Evolutionary conservation across 1,140 invertebrate genomes (phyloP).

Genomic region (Platyscapa corneri): DNA sequence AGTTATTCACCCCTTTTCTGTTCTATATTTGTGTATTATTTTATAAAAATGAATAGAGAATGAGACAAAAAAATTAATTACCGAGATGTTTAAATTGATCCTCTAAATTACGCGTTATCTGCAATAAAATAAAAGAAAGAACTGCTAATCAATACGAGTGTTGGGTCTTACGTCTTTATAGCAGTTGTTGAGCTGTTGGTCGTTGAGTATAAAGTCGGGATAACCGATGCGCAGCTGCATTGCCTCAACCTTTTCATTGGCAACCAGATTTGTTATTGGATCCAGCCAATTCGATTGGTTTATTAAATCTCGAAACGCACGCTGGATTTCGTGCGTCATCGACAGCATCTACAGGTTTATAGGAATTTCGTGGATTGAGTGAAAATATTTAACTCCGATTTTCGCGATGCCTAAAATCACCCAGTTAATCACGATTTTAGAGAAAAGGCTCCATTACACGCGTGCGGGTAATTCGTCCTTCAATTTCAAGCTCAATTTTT

Average conservation of each 20-base stretch:
- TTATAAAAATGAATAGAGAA: background rate
- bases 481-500: too few species aligned
- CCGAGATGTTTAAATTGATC: too few species aligned
- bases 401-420: too few species aligned
- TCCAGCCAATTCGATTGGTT: constrained; percentile 88
- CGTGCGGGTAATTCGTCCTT: too few species aligned
- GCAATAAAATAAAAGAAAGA: too few species aligned
- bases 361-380: background rate
- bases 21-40: background rate
- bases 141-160: background rate
- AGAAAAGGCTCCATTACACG: too few species aligned
- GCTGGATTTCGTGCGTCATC: constrained; percentile 89
- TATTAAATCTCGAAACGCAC: constrained; percentile 82
- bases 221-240: constrained; percentile 93
- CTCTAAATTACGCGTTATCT: too few species aligned
- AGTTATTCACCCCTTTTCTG: background rate
- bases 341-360: constrained; percentile 80
- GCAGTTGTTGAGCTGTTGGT: constrained; percentile 80
- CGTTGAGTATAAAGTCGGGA: constrained; percentile 88
- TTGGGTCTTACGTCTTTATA: constrained; percentile 81
- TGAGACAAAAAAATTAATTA: background rate
- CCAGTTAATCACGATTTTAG: too few species aligned
- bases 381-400: too few species aligned
- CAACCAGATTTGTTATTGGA: constrained; percentile 83
- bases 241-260: constrained; percentile 85